phyloP scores from a whole-genome alignment of 2,797 vertebrate species.

The Premnoplex brunnescens region DNA sequence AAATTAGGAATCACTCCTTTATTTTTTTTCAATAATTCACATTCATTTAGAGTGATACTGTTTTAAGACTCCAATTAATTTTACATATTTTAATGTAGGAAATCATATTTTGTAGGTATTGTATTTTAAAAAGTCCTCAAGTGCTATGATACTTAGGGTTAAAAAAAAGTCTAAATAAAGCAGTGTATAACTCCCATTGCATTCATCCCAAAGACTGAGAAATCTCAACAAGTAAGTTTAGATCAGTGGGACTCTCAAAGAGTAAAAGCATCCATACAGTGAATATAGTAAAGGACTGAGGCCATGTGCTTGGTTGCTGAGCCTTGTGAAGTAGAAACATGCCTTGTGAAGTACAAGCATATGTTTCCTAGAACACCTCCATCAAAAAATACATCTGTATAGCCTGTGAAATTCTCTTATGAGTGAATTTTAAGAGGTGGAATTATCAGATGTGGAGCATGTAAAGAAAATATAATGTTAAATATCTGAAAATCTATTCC shows the following conservation, averaged over 20 bases:
- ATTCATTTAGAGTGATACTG: not conserved
- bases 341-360: not conserved
- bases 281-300: not conserved
- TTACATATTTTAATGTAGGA: not conserved
- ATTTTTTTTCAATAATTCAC: not conserved
- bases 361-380: not conserved
- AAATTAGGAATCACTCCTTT: not conserved
- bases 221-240: not conserved
- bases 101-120: not conserved
- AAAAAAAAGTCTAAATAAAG: not conserved
- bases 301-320: not conserved
- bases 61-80: not conserved
- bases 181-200: not conserved
- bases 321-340: not conserved
- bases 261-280: not conserved
- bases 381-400: not conserved
- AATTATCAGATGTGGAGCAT: not conserved
- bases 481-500: not conserved
- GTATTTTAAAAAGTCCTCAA: not conserved
- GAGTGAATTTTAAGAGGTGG: not conserved
- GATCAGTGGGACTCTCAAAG: not conserved
- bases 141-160: not conserved
- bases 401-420: not conserved
- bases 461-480: not conserved
- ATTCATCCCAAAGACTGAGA: not conserved